These are phyloP conservation scores for Mycalesis mineus DNA, from an alignment of 2,888 invertebrate genomes.

Conservation along the genomic window DNA sequence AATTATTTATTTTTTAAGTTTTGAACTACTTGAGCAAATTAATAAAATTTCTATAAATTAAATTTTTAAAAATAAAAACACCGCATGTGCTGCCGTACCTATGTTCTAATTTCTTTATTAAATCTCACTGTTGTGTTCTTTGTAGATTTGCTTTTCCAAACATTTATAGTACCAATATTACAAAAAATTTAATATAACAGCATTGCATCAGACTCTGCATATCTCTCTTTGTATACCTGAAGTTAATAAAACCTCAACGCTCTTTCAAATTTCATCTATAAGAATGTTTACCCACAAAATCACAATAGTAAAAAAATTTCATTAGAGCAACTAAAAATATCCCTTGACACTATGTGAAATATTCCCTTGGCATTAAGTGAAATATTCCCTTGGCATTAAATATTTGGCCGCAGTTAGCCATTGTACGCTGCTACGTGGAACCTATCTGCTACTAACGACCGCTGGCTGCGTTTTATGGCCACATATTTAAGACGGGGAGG, in stretches of 20 bases:
- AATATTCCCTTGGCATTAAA: constrained; percentile 23
- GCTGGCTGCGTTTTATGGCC: constrained; percentile 33
- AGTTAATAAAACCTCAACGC: not conserved
- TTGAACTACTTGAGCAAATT: no score
- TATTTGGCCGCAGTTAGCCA: constrained; percentile 17
- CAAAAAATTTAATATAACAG: no score
- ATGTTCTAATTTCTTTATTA: no score
- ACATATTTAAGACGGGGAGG: constrained; percentile 31
- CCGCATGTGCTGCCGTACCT: no score
- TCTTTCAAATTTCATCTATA: not conserved
- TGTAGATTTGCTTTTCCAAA: no score
- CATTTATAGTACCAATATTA: no score
- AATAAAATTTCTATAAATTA: no score
- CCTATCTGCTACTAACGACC: constrained; percentile 30
- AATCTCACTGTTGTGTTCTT: no score
- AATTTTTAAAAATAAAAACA: no score
- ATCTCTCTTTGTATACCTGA: no score
- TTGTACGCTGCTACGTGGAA: constrained; percentile 8
- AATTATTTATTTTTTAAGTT: no score
- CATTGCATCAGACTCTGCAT: no score
- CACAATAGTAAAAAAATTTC: constrained; percentile 14
- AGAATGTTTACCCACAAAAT: not conserved
- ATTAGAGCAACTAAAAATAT: not conserved
- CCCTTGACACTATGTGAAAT: not conserved
- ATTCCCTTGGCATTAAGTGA: constrained; percentile 9